These are phyloP conservation scores for Haliclona indistincta DNA, from an alignment of 37 sponge, comb jelly and placozoan genomes.

Conservation along the genomic window DNA sequence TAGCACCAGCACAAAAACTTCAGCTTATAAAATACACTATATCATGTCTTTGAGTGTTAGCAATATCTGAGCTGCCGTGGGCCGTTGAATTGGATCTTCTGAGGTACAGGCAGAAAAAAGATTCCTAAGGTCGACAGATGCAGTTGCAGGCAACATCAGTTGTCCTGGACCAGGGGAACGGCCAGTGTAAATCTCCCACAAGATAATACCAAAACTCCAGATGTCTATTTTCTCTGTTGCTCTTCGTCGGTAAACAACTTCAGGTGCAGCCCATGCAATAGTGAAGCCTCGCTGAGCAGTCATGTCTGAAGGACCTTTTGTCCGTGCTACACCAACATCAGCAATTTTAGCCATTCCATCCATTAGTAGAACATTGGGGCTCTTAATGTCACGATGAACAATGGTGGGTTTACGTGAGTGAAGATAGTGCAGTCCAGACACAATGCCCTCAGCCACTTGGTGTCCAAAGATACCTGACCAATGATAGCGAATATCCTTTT, in stretches of 20 bases:
- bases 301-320: constrained; percentile 82
- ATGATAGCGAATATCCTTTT: constrained; percentile 40
- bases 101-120: constrained; percentile 57
- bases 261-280: constrained; percentile 94
- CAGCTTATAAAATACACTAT: background rate
- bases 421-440: constrained; percentile 82
- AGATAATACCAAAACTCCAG: constrained; percentile 88
- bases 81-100: constrained; percentile 62
- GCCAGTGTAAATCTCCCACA: constrained; percentile 92
- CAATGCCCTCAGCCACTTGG: constrained; percentile 69
- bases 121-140: constrained; percentile 19
- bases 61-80: constrained; percentile 68
- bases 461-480: constrained; percentile 80
- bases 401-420: constrained; percentile 81
- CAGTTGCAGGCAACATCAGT: constrained; percentile 47
- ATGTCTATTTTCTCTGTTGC: constrained; percentile 95
- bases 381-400: constrained; percentile 92
- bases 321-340: constrained; percentile 87
- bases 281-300: constrained; percentile 92
- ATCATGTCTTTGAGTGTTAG: constrained; percentile 28
- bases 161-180: constrained; percentile 66
- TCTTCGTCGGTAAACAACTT: constrained; percentile 81
- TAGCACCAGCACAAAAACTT: background rate
- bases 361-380: constrained; percentile 87
- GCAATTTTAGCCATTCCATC: constrained; percentile 86